Conservation (phyloP, 2,797 vertebrate genomes). For the Sebastes wilsoni region DNA sequence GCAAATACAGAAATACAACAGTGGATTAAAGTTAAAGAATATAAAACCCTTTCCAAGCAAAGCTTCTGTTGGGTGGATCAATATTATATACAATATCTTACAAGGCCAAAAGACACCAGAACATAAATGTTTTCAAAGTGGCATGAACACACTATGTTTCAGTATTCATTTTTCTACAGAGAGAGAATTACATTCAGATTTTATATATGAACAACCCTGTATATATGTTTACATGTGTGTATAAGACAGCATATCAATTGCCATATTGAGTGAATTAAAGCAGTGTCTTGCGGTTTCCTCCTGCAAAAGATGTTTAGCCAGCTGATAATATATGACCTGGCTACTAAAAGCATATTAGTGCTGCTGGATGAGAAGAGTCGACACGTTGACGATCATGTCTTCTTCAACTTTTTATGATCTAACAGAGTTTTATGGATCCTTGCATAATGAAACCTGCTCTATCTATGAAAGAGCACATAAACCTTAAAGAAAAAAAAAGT, state of each 20-base stretch:
- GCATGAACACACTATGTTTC: neutral
- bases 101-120: neutral
- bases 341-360: neutral
- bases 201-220: neutral
- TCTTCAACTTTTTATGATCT: constrained; percentile 35
- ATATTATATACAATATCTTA: constrained; percentile 45
- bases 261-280: neutral
- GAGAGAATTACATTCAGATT: neutral
- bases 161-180: neutral
- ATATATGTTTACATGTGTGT: neutral
- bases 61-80: neutral
- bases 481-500: constrained; percentile 20
- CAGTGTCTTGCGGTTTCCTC: neutral
- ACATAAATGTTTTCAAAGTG: neutral
- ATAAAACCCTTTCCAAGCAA: neutral
- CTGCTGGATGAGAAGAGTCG: neutral
- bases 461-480: constrained; percentile 21
- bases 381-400: constrained; percentile 4
- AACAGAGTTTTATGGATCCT: constrained; percentile 25
- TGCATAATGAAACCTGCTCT: constrained; percentile 21
- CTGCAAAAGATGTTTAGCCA: constrained; percentile 15
- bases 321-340: constrained; percentile 12
- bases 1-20: constrained; percentile 33
- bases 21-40: constrained; percentile 10
- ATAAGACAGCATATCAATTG: neutral